Base-by-base conservation (phyloP, 2,797 vertebrate genomes). In the Dromococcyx pavoninus region DNA sequence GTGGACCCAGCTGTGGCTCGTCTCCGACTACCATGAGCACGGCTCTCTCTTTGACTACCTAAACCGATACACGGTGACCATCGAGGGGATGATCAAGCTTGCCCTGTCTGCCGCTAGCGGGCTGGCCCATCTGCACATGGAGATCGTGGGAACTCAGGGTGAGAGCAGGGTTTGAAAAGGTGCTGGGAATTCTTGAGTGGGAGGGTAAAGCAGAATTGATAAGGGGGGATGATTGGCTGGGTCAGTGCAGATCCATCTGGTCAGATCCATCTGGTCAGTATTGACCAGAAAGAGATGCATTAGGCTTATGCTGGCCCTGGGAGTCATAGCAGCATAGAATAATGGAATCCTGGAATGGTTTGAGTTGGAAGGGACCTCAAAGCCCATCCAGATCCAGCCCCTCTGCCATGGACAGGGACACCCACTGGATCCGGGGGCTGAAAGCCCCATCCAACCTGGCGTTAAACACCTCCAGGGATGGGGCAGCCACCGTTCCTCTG, bases 101-200 rank as follows among this genome's bases (percentile, higher is more conserved):
- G 98, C 99, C 5, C 98, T 99, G 83, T 99, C 99, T 0, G 99
- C 99, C 6, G 99, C 99, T 91, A 99, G 99, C 1, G 99, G 99
- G 22, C 97, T 99, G 96, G 99, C 99, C 12, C 99, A 99, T 72
- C 98, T 99, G 37, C 99, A 99, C 95, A 99, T 99, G 99, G 99
- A 99, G 98, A 99, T 99, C 43, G 98, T 99, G 82, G 99, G 99
- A 67, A 99, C 99, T 75, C 99, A 99, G 97, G 99, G 99, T 99
- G 97, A 98, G 98, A 74, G 33, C 33, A 13, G 15, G 27, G n/a
- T 12, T 7, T 0, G 35, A 33, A 33, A 75, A 84, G 28, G 8
- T 19, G 1, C 19, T 57, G 43, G 87, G 53, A 32, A 8, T 46
- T 82, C 56, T 69, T 8, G 54, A 37, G 53, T n/a, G 46, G 79